These are phyloP conservation scores for Blastomussa wellsi DNA, from an alignment of 92 coral and sea anemone genomes.

Conservation along the genomic window DNA sequence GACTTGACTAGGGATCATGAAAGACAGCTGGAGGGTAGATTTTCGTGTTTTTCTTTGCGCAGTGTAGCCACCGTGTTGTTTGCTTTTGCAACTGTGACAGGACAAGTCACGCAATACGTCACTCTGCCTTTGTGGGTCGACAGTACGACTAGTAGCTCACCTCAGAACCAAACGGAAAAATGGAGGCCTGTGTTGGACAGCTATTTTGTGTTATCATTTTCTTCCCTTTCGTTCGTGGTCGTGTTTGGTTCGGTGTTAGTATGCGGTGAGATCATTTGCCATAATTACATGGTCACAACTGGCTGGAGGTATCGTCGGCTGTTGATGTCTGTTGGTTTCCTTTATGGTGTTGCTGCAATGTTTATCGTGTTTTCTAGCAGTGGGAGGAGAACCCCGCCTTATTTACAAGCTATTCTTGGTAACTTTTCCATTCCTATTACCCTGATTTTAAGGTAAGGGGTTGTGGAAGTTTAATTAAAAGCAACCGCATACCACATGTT, in stretches of 20 bases:
- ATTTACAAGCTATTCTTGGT: constrained; percentile 89
- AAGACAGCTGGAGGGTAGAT: background rate
- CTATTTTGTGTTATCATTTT: constrained; percentile 77
- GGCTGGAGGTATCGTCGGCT: constrained; percentile 24
- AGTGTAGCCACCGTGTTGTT: constrained; percentile 55
- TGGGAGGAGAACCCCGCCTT: constrained; percentile 87
- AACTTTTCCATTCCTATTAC: constrained; percentile 81
- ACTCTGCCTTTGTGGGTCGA: constrained; percentile 83
- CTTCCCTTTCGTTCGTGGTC: constrained; percentile 69
- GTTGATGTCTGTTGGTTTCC: constrained; percentile 28
- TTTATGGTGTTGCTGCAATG: constrained; percentile 23
- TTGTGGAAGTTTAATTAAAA: too few relatives aligned
- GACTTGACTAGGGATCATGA: background rate
- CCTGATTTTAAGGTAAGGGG: constrained; percentile 61
- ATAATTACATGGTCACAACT: constrained; percentile 13
- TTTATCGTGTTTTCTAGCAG: constrained; percentile 77
- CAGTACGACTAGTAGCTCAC: constrained; percentile 41
- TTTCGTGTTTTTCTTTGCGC: background rate
- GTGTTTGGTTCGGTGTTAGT: constrained; percentile 62
- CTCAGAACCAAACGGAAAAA: background rate
- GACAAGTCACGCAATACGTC: constrained; percentile 75
- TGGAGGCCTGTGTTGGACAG: constrained; percentile 63
- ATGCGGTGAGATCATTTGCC: constrained; percentile 11
- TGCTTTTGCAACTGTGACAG: constrained; percentile 59
- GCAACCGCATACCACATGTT: too few relatives aligned